Conservation (phyloP, 2,888 invertebrate species). For the Cephus nigrinus region DNA sequence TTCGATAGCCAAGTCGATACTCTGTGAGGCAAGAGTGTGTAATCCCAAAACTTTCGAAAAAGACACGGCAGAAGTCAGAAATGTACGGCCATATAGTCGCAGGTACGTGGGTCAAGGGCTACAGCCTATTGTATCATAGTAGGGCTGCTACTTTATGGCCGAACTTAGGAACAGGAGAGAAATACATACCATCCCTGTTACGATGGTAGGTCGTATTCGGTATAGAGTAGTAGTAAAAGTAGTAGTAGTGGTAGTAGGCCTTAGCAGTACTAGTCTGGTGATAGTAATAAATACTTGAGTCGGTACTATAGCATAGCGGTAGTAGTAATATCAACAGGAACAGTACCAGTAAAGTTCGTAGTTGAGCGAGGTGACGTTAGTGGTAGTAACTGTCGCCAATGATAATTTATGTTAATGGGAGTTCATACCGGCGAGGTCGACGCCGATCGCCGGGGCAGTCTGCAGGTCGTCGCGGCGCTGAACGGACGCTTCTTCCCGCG, state of each 20-base stretch:
- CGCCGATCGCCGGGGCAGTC: slow-evolving; percentile 54
- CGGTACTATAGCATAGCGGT: slow-evolving; percentile 12
- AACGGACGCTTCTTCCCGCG: slow-evolving; percentile 43
- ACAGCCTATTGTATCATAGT: background rate
- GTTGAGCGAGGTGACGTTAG: slow-evolving; percentile 20
- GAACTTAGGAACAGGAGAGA: background rate
- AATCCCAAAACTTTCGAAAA: background rate
- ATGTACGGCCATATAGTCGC: background rate
- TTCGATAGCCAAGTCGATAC: background rate
- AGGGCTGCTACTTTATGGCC: background rate
- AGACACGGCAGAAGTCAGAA: background rate
- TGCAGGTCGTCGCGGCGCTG: slow-evolving; percentile 55
- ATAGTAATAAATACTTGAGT: background rate
- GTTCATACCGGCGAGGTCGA: slow-evolving; percentile 53
- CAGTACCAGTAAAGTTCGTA: background rate
- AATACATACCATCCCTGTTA: background rate
- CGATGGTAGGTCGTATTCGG: background rate
- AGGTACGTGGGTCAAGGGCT: background rate
- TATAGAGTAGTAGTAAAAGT: background rate
- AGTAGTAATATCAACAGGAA: slow-evolving; percentile 25
- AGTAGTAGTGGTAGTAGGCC: background rate
- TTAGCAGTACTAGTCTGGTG: background rate
- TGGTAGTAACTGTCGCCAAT: slow-evolving; percentile 70
- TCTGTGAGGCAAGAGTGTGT: background rate
- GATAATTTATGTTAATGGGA: slow-evolving; percentile 70